Conservation (phyloP, 2,113 vertebrate genomes). For the Myocastor coypus region DNA sequence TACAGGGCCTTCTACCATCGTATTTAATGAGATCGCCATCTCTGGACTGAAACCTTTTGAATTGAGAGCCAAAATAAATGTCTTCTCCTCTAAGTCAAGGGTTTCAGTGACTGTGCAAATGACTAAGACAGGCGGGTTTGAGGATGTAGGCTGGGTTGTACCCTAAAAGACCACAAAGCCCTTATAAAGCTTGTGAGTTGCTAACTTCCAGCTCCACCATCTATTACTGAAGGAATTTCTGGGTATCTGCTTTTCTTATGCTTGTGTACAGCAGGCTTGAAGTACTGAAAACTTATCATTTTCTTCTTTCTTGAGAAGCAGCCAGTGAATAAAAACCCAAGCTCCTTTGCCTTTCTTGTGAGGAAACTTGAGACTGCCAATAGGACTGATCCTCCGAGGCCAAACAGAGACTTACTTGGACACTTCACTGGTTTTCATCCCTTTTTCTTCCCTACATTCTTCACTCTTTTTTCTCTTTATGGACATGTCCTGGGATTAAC, state of each 20-base stretch:
- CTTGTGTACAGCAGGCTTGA: not conserved
- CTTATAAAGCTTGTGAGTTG: not conserved
- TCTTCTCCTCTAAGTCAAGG: not conserved
- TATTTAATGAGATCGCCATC: not conserved
- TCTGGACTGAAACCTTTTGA: not conserved
- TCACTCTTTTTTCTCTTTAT: not conserved
- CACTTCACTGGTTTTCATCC: not conserved
- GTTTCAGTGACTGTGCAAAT: not conserved
- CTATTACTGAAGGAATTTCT: not conserved
- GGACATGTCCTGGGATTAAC: not conserved
- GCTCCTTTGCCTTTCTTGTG: not conserved
- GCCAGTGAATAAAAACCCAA: not conserved
- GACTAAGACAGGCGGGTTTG: not conserved
- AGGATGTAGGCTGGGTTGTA: not conserved
- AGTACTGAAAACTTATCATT: not conserved
- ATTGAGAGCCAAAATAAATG: not conserved
- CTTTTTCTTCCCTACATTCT: not conserved
- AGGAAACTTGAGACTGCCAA: not conserved
- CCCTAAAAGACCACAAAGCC: not conserved
- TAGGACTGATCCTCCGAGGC: not conserved
- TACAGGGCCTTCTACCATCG: not conserved
- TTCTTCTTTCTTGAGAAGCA: not conserved
- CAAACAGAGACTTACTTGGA: not conserved
- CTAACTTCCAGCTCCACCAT: not conserved
- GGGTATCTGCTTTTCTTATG: not conserved